A percentile compares a stretch with the other conserved stretches of the same genome.
phyloP scores from a whole-genome alignment of 23 tunicate species.

The Halocynthia aurantium region DNA sequence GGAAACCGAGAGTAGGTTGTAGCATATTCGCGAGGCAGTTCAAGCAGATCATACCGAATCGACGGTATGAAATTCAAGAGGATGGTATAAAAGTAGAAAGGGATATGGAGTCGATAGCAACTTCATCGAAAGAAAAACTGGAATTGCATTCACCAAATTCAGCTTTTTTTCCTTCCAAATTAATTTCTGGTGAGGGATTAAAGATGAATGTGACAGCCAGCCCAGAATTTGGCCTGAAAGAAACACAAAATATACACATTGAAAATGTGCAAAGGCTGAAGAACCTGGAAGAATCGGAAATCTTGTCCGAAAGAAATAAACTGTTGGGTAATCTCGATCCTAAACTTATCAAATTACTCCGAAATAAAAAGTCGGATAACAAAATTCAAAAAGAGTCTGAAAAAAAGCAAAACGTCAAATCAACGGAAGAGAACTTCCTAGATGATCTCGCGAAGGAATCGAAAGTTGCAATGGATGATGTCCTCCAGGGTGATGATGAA shows the following conservation, averaged over 20 bases:
- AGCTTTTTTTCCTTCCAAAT: background rate
- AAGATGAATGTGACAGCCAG: background rate
- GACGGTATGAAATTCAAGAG: background rate
- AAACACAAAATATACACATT: constrained; percentile 25
- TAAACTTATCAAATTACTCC: constrained; percentile 26
- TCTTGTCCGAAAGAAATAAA: constrained; percentile 34
- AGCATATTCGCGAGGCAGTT: constrained; percentile 21
- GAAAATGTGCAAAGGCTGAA: constrained; percentile 51
- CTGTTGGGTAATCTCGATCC: constrained; percentile 31
- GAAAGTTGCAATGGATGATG: background rate
- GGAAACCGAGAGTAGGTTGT: background rate
- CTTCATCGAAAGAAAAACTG: background rate
- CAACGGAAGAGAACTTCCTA: constrained; percentile 14
- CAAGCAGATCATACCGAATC: background rate
- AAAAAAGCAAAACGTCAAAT: background rate
- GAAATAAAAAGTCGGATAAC: background rate
- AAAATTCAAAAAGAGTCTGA: background rate
- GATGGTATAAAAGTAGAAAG: background rate
- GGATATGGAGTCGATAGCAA: background rate
- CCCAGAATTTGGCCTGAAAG: background rate
- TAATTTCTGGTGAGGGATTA: constrained; percentile 33
- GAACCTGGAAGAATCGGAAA: constrained; percentile 41
- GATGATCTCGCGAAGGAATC: constrained; percentile 5
- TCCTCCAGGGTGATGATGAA: too few species aligned
- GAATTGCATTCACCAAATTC: background rate